Conservation (phyloP, 2,888 invertebrate species). For the Cloeon dipterum region DNA sequence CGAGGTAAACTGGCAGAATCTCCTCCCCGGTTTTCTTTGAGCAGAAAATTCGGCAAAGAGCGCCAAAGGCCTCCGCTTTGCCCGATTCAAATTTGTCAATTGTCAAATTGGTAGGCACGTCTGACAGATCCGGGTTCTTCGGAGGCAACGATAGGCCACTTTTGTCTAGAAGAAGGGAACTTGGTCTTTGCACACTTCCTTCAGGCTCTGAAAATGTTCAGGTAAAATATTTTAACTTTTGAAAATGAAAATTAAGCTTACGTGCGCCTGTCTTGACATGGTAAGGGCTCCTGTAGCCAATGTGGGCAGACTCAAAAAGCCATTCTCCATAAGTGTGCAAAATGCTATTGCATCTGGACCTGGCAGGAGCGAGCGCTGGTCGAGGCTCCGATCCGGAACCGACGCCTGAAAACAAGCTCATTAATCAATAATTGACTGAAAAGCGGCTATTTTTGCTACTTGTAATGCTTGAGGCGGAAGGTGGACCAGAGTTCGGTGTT, state of each 20-base stretch:
- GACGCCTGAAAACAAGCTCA: not conserved
- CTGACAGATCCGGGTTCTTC: slow-evolving; percentile 31
- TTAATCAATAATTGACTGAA: not conserved
- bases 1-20: slow-evolving; percentile 74
- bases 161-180: slow-evolving; percentile 35
- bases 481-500: slow-evolving; percentile 45
- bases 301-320: slow-evolving; percentile 87
- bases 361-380: slow-evolving; percentile 42
- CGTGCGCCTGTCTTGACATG: slow-evolving; percentile 9
- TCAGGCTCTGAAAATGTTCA: slow-evolving; percentile 1
- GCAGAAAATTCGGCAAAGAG: slow-evolving; percentile 86
- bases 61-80: slow-evolving; percentile 83
- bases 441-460: slow-evolving; percentile 19
- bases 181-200: slow-evolving; percentile 26
- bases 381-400: slow-evolving; percentile 27
- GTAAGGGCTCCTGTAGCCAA: slow-evolving; percentile 41
- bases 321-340: slow-evolving; percentile 89
- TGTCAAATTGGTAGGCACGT: slow-evolving; percentile 41
- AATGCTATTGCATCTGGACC: slow-evolving; percentile 87
- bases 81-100: slow-evolving; percentile 65
- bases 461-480: slow-evolving; percentile 38
- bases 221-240: no score
- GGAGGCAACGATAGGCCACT: slow-evolving; percentile 3
- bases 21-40: slow-evolving; percentile 87
- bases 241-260: slow-evolving; percentile 3